A percentile compares a stretch with the other conserved stretches of the same genome.
Conservation (phyloP, 2,797 vertebrate species). For the Pelodytes ibericus region DNA sequence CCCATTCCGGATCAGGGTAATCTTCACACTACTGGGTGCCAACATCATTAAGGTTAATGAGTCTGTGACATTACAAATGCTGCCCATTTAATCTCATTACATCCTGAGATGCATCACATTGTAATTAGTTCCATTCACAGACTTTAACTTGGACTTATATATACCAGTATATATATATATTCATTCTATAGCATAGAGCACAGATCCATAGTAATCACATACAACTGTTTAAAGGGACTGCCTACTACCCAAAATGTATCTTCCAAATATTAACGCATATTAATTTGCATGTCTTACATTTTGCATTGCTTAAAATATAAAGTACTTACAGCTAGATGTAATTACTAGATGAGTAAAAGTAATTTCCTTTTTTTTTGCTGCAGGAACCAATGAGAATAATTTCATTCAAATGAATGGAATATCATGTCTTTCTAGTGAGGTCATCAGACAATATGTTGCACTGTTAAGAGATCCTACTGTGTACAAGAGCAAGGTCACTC, state of each 20-base stretch:
- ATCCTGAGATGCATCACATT: not conserved
- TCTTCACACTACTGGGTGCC: not conserved
- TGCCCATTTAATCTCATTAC: not conserved
- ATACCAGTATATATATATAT: not conserved
- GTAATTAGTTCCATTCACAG: not conserved
- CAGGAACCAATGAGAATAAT: too few relatives aligned
- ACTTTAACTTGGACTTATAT: not conserved
- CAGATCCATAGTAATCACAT: not conserved
- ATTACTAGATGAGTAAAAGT: too few relatives aligned
- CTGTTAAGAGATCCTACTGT: too few relatives aligned
- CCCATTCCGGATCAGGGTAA: not conserved
- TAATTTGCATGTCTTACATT: too few relatives aligned
- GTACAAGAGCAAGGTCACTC: too few relatives aligned
- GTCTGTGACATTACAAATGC: not conserved
- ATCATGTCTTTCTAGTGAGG: too few relatives aligned
- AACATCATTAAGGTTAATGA: slow-evolving; percentile 17
- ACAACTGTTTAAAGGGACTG: not conserved
- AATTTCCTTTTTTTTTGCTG: too few relatives aligned
- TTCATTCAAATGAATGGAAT: too few relatives aligned
- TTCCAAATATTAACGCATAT: too few relatives aligned
- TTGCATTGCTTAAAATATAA: not conserved
- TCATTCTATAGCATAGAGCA: not conserved
- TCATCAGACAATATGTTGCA: too few relatives aligned
- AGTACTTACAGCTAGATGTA: too few relatives aligned
- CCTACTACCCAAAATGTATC: too few relatives aligned